A percentile compares a stretch with the other conserved stretches of the same genome.
Evolutionary conservation across 2,113 vertebrate species (phyloP).

Genomic region (Pomatorhinus ruficollis): DNA sequence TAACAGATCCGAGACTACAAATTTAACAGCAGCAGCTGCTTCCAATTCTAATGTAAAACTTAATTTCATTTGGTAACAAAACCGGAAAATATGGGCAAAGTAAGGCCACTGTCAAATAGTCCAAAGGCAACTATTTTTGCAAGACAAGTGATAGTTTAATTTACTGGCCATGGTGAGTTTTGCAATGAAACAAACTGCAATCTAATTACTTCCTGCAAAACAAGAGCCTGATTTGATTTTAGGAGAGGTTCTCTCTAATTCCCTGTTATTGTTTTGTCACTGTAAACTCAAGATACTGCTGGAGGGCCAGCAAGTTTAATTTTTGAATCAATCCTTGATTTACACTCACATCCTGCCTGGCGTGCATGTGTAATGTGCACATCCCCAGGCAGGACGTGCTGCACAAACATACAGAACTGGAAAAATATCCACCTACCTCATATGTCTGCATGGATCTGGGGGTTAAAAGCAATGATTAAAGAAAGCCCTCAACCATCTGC

Average conservation of each 20-base stretch:
- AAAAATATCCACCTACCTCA: not conserved
- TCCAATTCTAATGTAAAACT: not conserved
- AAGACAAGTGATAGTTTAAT: conserved; percentile 56
- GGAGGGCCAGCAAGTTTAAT: conserved; percentile 38
- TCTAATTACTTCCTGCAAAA: conserved; percentile 58
- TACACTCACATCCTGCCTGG: not conserved
- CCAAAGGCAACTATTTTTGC: conserved; percentile 21
- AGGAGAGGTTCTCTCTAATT: conserved; percentile 39
- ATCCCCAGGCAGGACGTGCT: not conserved
- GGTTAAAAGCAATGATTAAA: not conserved
- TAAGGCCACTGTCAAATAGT: not conserved
- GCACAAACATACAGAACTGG: not conserved
- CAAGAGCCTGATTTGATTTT: conserved; percentile 60
- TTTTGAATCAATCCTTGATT: conserved; percentile 31
- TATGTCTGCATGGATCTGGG: not conserved
- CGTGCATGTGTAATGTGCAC: not conserved
- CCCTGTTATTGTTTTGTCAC: conserved; percentile 40
- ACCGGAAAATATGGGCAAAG: not conserved
- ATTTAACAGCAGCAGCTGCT: not conserved
- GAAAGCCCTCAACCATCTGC: not conserved
- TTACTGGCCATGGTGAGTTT: conserved; percentile 32
- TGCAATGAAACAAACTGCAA: conserved; percentile 43
- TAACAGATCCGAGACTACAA: not conserved
- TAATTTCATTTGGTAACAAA: not conserved
- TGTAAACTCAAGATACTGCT: conserved; percentile 38